Percentiles rank a stretch among this genome's conserved stretches.
phyloP scores from a whole-genome alignment of 2,888 invertebrate species.

The Stomorhina lunata region DNA sequence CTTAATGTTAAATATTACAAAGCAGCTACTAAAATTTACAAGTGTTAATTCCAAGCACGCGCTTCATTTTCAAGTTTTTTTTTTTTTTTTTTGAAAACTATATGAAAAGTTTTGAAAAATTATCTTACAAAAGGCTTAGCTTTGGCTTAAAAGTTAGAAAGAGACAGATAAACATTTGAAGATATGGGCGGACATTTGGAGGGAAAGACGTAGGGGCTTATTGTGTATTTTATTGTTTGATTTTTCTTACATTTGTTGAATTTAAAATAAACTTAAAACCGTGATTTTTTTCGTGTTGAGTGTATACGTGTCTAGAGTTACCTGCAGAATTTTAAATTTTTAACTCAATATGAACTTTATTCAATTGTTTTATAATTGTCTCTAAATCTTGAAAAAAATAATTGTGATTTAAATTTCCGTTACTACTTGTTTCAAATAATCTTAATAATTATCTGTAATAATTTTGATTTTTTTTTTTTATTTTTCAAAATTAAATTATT shows the following conservation, averaged over 20 bases:
- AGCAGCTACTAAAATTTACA: constrained; percentile 16
- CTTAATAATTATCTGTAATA: too few relatives aligned
- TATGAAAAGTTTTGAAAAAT: too few relatives aligned
- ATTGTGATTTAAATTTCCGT: too few relatives aligned
- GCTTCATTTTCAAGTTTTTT: constrained; percentile 32
- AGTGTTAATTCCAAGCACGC: constrained; percentile 59
- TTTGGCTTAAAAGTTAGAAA: neutral
- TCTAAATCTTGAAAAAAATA: too few relatives aligned
- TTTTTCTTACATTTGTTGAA: neutral
- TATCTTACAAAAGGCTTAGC: neutral
- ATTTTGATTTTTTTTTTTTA: too few relatives aligned
- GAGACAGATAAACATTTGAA: neutral
- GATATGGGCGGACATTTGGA: too few relatives aligned
- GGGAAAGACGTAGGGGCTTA: too few relatives aligned
- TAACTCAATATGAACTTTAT: neutral
- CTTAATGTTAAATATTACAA: constrained; percentile 26
- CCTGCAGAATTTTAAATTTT: constrained; percentile 44
- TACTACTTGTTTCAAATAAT: too few relatives aligned
- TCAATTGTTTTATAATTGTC: constrained; percentile 11
- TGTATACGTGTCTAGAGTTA: constrained; percentile 8
- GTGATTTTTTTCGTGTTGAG: constrained; percentile 24
- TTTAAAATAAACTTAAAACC: constrained; percentile 18
- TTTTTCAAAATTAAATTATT: too few relatives aligned
- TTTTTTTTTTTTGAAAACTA: too few relatives aligned
- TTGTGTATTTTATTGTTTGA: too few relatives aligned